Evolutionary conservation across 2,888 invertebrate genomes (phyloP).

Genomic region (Xanthia togata): DNA sequence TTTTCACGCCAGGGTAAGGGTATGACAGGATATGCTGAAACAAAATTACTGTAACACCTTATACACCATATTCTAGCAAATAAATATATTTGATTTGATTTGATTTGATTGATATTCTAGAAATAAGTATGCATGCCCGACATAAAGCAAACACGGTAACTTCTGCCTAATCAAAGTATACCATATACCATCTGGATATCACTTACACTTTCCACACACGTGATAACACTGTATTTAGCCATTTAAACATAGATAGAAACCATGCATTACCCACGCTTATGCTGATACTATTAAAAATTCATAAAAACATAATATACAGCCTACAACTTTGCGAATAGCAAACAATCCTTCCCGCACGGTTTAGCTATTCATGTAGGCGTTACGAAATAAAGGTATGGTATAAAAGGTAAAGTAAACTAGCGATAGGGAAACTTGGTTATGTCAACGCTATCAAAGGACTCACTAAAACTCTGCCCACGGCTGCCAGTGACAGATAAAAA

Average conservation of each 20-base stretch:
- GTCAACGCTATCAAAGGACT: conserved; percentile 83
- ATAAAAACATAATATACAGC: too few relatives aligned
- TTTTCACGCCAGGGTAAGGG: too few relatives aligned
- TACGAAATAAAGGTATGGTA: conserved; percentile 58
- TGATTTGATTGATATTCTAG: too few relatives aligned
- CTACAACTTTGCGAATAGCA: conserved; percentile 65
- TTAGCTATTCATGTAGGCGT: conserved; percentile 54
- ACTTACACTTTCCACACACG: conserved; percentile 16
- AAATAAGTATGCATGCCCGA: not conserved
- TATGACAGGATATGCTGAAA: too few relatives aligned
- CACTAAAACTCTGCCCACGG: conserved; percentile 79
- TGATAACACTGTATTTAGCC: conserved; percentile 17
- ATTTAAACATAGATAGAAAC: conserved; percentile 31
- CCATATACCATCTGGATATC: conserved; percentile 6
- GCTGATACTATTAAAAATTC: conserved; percentile 47
- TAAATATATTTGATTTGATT: too few relatives aligned
- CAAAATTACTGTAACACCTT: too few relatives aligned
- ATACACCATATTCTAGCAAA: too few relatives aligned
- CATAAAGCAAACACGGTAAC: not conserved
- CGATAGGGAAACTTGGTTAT: conserved; percentile 70
- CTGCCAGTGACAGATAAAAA: conserved; percentile 88
- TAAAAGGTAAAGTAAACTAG: conserved; percentile 64
- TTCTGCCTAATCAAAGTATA: not conserved
- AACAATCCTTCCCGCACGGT: conserved; percentile 48
- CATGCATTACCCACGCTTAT: conserved; percentile 14